A percentile compares a stretch with the other conserved stretches of the same genome.
Conservation (phyloP, 2,113 vertebrate genomes). For the Zapornia atra region DNA sequence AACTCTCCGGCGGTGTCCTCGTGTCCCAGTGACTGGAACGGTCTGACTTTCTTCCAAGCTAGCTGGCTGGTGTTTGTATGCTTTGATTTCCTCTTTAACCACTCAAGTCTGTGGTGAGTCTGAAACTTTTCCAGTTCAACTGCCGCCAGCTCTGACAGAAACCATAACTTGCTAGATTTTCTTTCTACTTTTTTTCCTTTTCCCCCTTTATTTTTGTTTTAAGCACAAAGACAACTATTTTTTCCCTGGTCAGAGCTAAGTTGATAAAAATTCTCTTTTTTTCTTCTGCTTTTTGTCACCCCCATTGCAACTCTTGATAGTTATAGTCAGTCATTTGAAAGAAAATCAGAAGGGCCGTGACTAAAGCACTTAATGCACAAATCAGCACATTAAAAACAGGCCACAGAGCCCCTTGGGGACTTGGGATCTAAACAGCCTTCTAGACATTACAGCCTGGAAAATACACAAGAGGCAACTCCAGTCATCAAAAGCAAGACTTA, state of each 20-base stretch:
- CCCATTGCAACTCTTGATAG: neutral
- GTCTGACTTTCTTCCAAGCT: slow-evolving; percentile 24
- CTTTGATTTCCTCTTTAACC: slow-evolving; percentile 50
- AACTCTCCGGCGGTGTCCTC: neutral
- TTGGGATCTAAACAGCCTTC: slow-evolving; percentile 28
- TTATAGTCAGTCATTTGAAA: neutral
- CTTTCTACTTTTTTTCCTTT: no score
- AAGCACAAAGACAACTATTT: neutral
- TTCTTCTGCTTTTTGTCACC: neutral
- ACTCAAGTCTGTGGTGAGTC: slow-evolving; percentile 25
- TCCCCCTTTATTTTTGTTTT: neutral
- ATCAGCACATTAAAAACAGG: slow-evolving; percentile 4
- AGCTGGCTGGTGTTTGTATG: neutral
- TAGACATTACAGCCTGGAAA: slow-evolving; percentile 35
- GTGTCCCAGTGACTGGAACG: neutral
- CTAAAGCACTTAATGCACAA: slow-evolving; percentile 1
- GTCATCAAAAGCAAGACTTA: slow-evolving; percentile 34
- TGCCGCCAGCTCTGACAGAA: slow-evolving; percentile 30
- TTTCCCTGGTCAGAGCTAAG: neutral
- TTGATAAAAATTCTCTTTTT: neutral
- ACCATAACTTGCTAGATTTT: neutral
- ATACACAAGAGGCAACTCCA: slow-evolving; percentile 18
- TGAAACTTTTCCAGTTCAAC: slow-evolving; percentile 34
- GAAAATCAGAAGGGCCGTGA: neutral
- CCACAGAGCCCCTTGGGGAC: neutral